Percentiles rank a stretch among this genome's conserved stretches.
phyloP scores from a whole-genome alignment of 2,797 vertebrate species.

The Arremon aurantiirostris region DNA sequence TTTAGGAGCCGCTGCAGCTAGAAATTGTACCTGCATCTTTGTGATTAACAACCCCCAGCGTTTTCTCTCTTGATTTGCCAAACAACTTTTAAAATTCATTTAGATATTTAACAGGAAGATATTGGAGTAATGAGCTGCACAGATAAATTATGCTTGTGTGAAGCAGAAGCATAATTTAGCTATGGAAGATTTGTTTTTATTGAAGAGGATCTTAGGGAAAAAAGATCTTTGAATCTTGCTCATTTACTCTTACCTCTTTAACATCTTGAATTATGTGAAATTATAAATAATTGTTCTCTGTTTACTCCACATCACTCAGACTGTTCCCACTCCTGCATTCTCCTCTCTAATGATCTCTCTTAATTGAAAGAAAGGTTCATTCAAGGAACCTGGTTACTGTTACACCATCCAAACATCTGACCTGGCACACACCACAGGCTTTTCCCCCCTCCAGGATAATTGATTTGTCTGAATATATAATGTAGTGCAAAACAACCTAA shows the following conservation, averaged over 20 bases:
- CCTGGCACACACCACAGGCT: neutral
- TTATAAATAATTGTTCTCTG: neutral
- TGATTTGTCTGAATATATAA: neutral
- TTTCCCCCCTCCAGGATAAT: fast-evolving
- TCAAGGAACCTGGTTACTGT: neutral
- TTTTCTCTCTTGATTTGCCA: neutral
- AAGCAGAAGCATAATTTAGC: neutral
- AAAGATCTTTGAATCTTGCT: neutral
- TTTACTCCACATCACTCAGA: neutral
- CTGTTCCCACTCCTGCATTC: neutral
- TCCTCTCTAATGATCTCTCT: neutral
- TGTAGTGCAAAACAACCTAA: neutral
- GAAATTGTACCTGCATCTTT: neutral
- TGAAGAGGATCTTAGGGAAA: neutral
- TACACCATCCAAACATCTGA: neutral
- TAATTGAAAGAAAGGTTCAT: neutral
- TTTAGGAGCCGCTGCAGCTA: neutral
- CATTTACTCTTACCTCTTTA: neutral
- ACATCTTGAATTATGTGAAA: neutral
- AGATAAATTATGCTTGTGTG: neutral
- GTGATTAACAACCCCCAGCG: neutral
- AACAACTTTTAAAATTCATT: neutral
- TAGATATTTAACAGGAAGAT: neutral
- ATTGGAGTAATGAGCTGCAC: fast-evolving
- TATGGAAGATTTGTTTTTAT: neutral